phyloP scores from a whole-genome alignment of 2,888 invertebrate genomes.

The Lamproptera curius region DNA sequence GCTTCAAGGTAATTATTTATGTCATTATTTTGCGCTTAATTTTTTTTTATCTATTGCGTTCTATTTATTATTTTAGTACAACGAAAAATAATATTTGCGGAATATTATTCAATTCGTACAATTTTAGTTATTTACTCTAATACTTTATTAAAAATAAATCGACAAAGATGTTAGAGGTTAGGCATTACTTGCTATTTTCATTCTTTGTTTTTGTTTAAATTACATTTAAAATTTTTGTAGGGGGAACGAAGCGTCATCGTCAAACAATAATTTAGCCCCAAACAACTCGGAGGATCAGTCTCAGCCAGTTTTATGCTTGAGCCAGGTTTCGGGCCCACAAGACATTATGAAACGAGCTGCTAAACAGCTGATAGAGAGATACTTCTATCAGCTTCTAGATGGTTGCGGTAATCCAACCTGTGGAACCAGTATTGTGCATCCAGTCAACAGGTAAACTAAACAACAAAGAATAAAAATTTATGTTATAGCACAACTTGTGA shows the following conservation, averaged over 20 bases:
- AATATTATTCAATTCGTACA: too few species aligned
- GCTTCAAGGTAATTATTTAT: constrained; percentile 71
- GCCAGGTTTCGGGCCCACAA: constrained; percentile 53
- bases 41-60: too few species aligned
- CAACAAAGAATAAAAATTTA: not conserved
- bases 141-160: too few species aligned
- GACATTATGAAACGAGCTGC: constrained; percentile 88
- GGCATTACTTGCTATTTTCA: constrained; percentile 70
- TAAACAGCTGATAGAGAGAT: constrained; percentile 92
- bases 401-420: constrained; percentile 95
- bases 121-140: not conserved
- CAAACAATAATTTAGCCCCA: constrained; percentile 59
- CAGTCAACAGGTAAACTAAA: constrained; percentile 84
- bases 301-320: constrained; percentile 55
- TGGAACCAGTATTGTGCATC: constrained; percentile 94
- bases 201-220: constrained; percentile 55
- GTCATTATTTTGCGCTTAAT: constrained; percentile 33
- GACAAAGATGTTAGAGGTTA: constrained; percentile 47
- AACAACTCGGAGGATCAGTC: constrained; percentile 47
- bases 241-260: constrained; percentile 77
- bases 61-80: too few species aligned
- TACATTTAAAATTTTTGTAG: constrained; percentile 36
- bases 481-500: too few species aligned
- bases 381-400: constrained; percentile 94
- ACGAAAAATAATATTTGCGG: too few species aligned